These are phyloP conservation scores for Hippopotamus amphibius DNA, from an alignment of 2,113 vertebrate species.

Conservation along the genomic window DNA sequence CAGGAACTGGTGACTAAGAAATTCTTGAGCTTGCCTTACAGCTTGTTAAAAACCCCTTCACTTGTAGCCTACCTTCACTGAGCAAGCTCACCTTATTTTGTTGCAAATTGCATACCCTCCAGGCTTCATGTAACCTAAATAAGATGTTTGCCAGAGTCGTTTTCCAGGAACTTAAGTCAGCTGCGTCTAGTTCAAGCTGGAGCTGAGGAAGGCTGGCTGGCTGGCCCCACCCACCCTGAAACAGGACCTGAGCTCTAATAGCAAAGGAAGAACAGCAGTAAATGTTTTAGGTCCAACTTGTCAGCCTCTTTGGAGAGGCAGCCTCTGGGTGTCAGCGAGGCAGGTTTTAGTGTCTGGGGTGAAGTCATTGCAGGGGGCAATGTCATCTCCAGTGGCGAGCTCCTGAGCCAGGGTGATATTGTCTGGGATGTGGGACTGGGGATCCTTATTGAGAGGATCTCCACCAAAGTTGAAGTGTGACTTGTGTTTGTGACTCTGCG, in stretches of 20 bases:
- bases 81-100: background rate
- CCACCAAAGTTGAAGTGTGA: background rate
- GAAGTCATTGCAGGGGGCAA: background rate
- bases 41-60: background rate
- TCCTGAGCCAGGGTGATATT: background rate
- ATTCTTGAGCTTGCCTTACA: background rate
- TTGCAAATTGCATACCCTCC: background rate
- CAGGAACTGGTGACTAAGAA: background rate
- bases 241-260: background rate
- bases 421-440: background rate
- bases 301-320: background rate
- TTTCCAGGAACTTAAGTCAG: background rate
- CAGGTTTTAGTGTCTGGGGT: background rate
- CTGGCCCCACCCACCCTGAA: background rate
- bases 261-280: background rate
- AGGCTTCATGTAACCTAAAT: background rate
- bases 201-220: background rate
- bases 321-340: background rate
- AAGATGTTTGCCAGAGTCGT: background rate
- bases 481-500: background rate
- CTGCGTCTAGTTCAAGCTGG: background rate
- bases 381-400: background rate
- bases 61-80: background rate
- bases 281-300: background rate
- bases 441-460: background rate